phyloP scores from a whole-genome alignment of 1,140 invertebrate genomes.

The Periplaneta americana region DNA sequence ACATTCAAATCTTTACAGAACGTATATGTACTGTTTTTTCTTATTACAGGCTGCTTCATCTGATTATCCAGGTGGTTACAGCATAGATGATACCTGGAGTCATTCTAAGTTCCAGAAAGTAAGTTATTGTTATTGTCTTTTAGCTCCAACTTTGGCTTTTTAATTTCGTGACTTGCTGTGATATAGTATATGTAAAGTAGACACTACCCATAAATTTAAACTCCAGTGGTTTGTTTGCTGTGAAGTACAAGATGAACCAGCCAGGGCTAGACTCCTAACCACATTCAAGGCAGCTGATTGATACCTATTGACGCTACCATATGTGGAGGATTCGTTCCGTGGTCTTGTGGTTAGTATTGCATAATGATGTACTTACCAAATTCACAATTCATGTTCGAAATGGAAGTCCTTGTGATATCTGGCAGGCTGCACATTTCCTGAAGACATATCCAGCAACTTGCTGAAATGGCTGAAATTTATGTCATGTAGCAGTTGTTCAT shows the following conservation, averaged over 20 bases:
- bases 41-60: neutral
- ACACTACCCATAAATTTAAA: neutral
- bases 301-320: neutral
- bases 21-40: neutral
- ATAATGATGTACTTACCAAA: too few species aligned
- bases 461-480: too few species aligned
- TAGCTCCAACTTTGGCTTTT: neutral
- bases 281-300: neutral
- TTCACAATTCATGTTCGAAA: too few species aligned
- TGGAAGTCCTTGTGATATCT: too few species aligned
- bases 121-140: neutral
- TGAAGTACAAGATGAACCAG: neutral
- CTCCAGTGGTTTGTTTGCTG: neutral
- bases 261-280: neutral
- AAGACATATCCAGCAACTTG: too few species aligned
- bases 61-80: constrained; percentile 2
- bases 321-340: too few species aligned
- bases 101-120: constrained; percentile 6
- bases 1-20: neutral
- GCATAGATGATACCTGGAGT: neutral
- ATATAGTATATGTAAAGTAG: neutral
- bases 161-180: neutral
- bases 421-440: too few species aligned
- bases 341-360: too few species aligned
- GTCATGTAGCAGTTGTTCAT: too few species aligned